Evolutionary conservation across 2,888 invertebrate species (phyloP).

Genomic region (Blera fallax): DNA sequence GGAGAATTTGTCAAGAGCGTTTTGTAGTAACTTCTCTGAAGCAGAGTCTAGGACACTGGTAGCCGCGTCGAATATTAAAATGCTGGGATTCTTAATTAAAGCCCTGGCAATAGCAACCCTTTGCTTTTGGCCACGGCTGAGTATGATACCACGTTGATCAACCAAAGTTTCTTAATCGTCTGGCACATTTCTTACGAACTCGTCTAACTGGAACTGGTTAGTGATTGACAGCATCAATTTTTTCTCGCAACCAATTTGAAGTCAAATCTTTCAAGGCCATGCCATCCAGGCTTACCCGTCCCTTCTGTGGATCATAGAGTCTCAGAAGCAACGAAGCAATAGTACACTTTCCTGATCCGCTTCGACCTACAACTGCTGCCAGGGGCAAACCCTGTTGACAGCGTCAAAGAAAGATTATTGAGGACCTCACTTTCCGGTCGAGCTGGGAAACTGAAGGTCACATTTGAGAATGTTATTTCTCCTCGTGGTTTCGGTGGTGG

Average conservation of each 20-base stretch:
- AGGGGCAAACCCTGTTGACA: constrained; percentile 88
- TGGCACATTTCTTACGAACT: no score
- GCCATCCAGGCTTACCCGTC: constrained; percentile 85
- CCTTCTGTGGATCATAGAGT: constrained; percentile 89
- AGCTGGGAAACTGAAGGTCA: constrained; percentile 89
- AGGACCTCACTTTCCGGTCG: constrained; percentile 85
- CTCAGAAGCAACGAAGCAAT: constrained; percentile 90
- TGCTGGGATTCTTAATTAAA: constrained; percentile 87
- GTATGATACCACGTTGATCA: no score
- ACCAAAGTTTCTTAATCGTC: no score
- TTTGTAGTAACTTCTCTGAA: constrained; percentile 91
- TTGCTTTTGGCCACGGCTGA: constrained; percentile 93
- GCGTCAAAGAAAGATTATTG: constrained; percentile 85
- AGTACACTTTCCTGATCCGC: constrained; percentile 92
- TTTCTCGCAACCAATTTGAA: no score
- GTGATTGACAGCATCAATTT: no score
- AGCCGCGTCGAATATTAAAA: constrained; percentile 89
- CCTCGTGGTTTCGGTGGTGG: constrained; percentile 81
- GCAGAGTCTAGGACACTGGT: constrained; percentile 91
- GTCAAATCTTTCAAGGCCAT: no score
- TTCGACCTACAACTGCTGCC: constrained; percentile 89
- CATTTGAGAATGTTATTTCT: constrained; percentile 88
- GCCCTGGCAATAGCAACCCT: constrained; percentile 93
- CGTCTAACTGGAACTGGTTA: constrained; percentile 85
- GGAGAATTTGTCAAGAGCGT: constrained; percentile 91